phyloP scores from a whole-genome alignment of 2,888 invertebrate genomes.

The Caenorhabditis virilis region DNA sequence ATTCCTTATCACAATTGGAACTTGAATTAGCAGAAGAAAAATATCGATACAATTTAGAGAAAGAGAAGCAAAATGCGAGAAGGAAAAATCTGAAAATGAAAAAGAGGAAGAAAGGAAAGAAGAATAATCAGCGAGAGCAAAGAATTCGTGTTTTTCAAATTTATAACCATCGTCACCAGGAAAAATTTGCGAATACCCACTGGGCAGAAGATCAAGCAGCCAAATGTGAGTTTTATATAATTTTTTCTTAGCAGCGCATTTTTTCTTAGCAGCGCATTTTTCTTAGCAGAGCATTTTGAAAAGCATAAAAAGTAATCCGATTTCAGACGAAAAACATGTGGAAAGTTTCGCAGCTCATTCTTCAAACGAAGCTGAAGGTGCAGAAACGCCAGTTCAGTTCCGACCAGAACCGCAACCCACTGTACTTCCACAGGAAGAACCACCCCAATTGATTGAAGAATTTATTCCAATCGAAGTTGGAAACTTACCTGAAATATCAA shows the following conservation, averaged over 20 bases:
- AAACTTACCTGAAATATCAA: constrained; percentile 13
- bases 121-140: background rate
- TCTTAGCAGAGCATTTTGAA: constrained; percentile 19
- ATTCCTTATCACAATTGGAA: constrained; percentile 23
- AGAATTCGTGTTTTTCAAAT: constrained; percentile 4
- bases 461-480: constrained; percentile 37
- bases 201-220: background rate
- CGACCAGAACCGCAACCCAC: background rate
- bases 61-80: constrained; percentile 4
- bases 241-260: too few relatives aligned
- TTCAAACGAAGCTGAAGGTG: too few relatives aligned
- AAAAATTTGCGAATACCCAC: too few relatives aligned
- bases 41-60: constrained; percentile 18
- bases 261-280: too few relatives aligned
- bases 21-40: constrained; percentile 27
- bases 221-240: background rate
- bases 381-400: too few relatives aligned
- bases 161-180: background rate
- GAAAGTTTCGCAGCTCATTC: too few relatives aligned
- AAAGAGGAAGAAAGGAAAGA: constrained; percentile 3
- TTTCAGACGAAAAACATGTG: too few relatives aligned
- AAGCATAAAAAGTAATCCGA: too few relatives aligned
- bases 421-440: background rate
- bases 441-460: constrained; percentile 2
- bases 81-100: constrained; percentile 5